Base-by-base conservation (phyloP, 2,797 vertebrate species). In the Phyllotis vaccarum region DNA sequence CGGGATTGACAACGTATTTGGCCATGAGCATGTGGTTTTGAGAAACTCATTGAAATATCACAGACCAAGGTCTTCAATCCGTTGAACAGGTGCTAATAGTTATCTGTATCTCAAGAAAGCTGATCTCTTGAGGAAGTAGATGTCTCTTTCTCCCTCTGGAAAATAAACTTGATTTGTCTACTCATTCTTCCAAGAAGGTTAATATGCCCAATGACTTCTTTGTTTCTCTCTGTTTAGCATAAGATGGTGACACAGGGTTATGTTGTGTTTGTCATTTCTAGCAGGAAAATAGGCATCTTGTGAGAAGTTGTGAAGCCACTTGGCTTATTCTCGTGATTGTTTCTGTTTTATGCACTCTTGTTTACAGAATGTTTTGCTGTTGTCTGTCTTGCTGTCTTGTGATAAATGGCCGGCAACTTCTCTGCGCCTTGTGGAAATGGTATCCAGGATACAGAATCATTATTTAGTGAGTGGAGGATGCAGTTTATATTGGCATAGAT, bases 391-490 rank as follows among this genome's bases (percentile, higher is more conserved):
- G 94, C 97, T 98, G 97, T 98, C 96, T 98, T 98, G 95, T 95
- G 95, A 98, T 98, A 97, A 98, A 98, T 93, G 93, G 66, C 78
- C 94, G 80, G 93, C 93, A 96, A 78, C 78, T 92, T 97, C 72
- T 86, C 87, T 86, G 58, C 83, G 92, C 94, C 90, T 92, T 97
- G 94, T 98, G 97, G 98, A 98, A 98, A 98, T 2, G 74, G 97
- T 98, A 98, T 98, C 98, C 97, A 98, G 95, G 96, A 97, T 98
- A 96, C 97, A 96, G 97, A 98, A 98, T 98, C 98, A 98, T 98
- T 98, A 98, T 98, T 98, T 98, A 98, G 98, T 98, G 98, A 98
- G 97, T 94, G 86, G 97, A 78, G 13, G 95, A 97, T 98, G 95
- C 95, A 97, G 98, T 96, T 98, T 97, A 96, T 98, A 96, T 98